Evolutionary conservation across 2,797 vertebrate species (phyloP).

Genomic region (Hyperoplus lanceolatus): DNA sequence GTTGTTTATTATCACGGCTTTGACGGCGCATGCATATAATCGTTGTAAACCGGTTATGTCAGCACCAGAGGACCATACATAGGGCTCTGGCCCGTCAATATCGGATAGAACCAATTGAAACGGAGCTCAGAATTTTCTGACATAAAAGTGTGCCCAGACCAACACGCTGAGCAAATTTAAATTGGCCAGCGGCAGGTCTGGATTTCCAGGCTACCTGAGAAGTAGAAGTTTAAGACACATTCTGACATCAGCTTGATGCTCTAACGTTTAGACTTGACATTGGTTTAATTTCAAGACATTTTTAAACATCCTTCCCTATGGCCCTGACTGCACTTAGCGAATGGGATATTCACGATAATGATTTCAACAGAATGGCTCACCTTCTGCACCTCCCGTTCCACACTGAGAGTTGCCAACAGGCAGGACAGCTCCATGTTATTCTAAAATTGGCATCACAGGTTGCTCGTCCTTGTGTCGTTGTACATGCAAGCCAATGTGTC

Average conservation of each 20-base stretch:
- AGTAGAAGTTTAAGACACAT: constrained; percentile 6
- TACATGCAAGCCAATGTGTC: constrained; percentile 15
- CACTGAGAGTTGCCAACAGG: constrained; percentile 58
- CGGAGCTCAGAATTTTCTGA: too few species aligned
- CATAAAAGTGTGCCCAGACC: too few species aligned
- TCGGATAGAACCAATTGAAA: too few species aligned
- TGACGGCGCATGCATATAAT: too few species aligned
- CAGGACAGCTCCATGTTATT: constrained; percentile 67
- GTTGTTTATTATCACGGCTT: too few species aligned
- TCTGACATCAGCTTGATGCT: constrained; percentile 30
- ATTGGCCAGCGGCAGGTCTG: too few species aligned
- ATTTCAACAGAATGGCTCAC: constrained; percentile 61
- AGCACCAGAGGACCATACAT: too few species aligned
- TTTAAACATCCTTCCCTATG: constrained; percentile 31
- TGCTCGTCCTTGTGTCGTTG: constrained; percentile 56
- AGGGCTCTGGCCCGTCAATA: too few species aligned
- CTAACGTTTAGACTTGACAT: constrained; percentile 7
- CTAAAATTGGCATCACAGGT: constrained; percentile 71
- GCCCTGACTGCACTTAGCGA: constrained; percentile 50
- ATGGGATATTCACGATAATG: constrained; percentile 47
- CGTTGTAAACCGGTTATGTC: too few species aligned
- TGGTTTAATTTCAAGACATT: constrained; percentile 44
- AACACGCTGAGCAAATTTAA: too few species aligned
- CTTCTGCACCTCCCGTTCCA: constrained; percentile 55
- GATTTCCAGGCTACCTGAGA: too few species aligned